These are phyloP conservation scores for Leucopsar rothschildi DNA, from an alignment of 2,113 vertebrate species.

Conservation along the genomic window DNA sequence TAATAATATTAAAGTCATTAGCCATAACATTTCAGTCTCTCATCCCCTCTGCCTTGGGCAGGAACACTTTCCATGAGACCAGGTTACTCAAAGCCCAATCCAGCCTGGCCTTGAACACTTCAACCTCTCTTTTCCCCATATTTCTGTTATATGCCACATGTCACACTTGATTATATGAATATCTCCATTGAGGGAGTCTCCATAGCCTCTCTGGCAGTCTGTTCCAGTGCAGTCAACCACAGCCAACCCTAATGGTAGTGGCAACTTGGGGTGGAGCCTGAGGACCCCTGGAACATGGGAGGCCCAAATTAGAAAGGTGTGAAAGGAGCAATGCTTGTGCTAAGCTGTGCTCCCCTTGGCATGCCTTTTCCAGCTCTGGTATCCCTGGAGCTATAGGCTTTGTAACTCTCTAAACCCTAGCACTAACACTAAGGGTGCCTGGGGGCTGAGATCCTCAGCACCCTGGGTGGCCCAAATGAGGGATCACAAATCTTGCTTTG, in stretches of 20 bases:
- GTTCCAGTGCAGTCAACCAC: not conserved
- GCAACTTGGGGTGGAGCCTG: not conserved
- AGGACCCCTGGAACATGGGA: not conserved
- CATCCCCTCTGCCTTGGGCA: not conserved
- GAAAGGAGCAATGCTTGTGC: not conserved
- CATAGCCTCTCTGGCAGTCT: no score
- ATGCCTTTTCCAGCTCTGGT: not conserved
- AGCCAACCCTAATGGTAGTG: not conserved
- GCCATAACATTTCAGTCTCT: not conserved
- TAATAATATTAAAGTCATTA: not conserved
- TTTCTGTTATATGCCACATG: not conserved
- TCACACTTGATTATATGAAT: not conserved
- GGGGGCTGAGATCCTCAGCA: not conserved
- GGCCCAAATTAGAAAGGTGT: not conserved
- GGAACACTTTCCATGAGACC: not conserved
- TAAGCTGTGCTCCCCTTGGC: not conserved
- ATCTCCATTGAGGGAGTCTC: not conserved
- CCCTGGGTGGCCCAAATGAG: not conserved
- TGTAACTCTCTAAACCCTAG: not conserved
- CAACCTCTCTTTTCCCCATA: not conserved
- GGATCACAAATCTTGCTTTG: not conserved
- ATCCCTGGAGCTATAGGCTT: not conserved
- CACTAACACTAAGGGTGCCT: not conserved
- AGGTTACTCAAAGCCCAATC: rapidly evolving
- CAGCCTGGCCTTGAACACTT: not conserved